Conservation (phyloP, 2,888 invertebrate species). For the Meiosimyza decipiens region DNA sequence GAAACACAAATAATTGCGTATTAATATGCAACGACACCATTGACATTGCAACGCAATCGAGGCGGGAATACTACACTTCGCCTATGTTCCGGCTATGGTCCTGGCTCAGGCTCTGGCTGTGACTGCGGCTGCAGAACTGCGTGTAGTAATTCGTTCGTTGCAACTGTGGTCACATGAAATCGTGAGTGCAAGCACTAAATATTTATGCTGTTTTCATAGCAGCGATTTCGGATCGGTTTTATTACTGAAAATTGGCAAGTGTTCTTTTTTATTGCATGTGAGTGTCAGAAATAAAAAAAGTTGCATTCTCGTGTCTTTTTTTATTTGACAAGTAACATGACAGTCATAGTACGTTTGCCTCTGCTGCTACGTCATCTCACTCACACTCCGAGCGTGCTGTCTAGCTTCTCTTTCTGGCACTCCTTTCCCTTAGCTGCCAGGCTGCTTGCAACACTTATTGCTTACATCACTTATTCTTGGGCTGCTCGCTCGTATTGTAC, state of each 20-base stretch:
- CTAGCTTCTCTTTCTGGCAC: not conserved
- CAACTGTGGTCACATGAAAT: not conserved
- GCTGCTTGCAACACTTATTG: not conserved
- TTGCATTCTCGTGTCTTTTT: not conserved
- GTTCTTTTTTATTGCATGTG: not conserved
- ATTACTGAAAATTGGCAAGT: not conserved
- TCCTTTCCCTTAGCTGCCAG: not conserved
- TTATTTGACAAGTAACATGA: conserved; percentile 6
- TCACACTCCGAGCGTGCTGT: not conserved
- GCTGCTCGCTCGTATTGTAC: conserved; percentile 6
- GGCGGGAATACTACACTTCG: no score
- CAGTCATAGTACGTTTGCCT: not conserved
- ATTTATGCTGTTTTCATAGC: conserved; percentile 3
- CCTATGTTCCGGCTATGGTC: no score
- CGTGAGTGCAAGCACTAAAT: not conserved
- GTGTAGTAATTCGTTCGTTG: not conserved
- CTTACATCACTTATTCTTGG: not conserved
- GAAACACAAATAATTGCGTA: conserved; percentile 44
- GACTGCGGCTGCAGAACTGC: not conserved
- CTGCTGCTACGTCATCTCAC: not conserved
- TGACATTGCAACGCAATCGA: not conserved
- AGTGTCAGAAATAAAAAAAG: not conserved
- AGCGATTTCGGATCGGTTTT: not conserved
- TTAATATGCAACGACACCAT: conserved; percentile 46
- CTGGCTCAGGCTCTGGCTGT: no score